A percentile compares a stretch with the other conserved stretches of the same genome.
These are phyloP conservation scores for Lepidonotus clava DNA, from an alignment of 2,888 invertebrate species.

Conservation along the genomic window DNA sequence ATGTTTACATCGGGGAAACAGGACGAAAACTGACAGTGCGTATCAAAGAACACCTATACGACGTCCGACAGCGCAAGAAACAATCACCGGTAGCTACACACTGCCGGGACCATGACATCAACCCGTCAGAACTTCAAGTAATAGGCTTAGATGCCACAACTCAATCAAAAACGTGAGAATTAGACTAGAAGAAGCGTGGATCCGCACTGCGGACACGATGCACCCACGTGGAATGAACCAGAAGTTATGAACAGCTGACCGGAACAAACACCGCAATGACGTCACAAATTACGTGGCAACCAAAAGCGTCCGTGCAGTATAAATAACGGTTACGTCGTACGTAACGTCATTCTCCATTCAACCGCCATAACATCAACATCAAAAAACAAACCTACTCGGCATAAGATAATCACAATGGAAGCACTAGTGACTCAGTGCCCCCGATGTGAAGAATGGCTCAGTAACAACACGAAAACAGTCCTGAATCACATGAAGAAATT, in stretches of 20 bases:
- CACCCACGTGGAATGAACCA: not conserved
- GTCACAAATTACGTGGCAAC: not conserved
- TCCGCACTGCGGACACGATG: not conserved
- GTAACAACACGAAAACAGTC: not conserved
- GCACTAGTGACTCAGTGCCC: not conserved
- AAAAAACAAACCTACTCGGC: not conserved
- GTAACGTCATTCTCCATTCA: not conserved
- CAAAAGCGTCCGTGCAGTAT: not conserved
- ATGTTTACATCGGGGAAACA: slow-evolving; percentile 12
- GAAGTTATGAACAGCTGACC: not conserved
- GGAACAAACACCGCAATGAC: not conserved
- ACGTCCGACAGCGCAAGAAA: not conserved
- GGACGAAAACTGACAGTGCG: not conserved
- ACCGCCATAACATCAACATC: not conserved
- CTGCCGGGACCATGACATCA: not conserved
- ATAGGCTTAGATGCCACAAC: not conserved
- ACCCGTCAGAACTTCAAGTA: not conserved
- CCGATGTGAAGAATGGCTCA: not conserved
- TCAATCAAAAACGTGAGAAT: not conserved
- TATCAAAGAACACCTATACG: not conserved
- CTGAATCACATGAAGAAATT: not conserved
- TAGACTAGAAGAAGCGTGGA: slow-evolving; percentile 8
- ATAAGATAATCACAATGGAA: not conserved
- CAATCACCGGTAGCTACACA: not conserved
- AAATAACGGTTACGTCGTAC: not conserved